phyloP scores from a whole-genome alignment of 2,113 vertebrate genomes.

The Aleadryas rufinucha region DNA sequence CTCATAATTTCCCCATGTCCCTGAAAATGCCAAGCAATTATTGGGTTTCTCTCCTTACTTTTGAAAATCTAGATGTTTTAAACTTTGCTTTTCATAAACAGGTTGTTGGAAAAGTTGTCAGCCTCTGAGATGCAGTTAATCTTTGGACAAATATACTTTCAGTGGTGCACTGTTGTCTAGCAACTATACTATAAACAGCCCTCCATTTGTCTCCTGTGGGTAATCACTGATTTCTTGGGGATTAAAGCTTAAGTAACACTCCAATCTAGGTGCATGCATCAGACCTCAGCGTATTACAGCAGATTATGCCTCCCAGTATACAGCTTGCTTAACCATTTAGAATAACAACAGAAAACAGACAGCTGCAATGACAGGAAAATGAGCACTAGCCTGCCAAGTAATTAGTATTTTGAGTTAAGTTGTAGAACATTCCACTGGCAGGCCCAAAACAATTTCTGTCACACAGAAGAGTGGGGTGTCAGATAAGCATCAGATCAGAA shows the following conservation, averaged over 20 bases:
- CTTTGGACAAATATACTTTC: slow-evolving; percentile 23
- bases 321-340: slow-evolving; percentile 50
- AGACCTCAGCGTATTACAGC: slow-evolving; percentile 28
- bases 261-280: slow-evolving; percentile 55
- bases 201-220: slow-evolving; percentile 35
- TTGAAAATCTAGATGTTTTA: not conserved
- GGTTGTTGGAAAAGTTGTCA: not conserved
- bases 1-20: not conserved
- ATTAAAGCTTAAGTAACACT: slow-evolving; percentile 66
- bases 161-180: not conserved
- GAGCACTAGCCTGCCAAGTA: not conserved
- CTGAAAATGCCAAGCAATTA: not conserved
- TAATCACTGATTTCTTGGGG: slow-evolving; percentile 58
- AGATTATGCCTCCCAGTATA: slow-evolving; percentile 32
- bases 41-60: not conserved
- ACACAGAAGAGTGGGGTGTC: not conserved
- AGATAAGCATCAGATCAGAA: not conserved
- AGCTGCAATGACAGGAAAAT: not conserved
- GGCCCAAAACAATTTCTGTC: not conserved
- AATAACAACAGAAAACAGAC: not conserved
- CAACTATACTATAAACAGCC: slow-evolving; percentile 49
- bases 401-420: not conserved
- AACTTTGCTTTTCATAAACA: not conserved
- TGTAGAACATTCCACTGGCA: not conserved
- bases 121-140: not conserved